Evolutionary conservation across 2,888 invertebrate species (phyloP).

Genomic region (Drosophila neotestacea): DNA sequence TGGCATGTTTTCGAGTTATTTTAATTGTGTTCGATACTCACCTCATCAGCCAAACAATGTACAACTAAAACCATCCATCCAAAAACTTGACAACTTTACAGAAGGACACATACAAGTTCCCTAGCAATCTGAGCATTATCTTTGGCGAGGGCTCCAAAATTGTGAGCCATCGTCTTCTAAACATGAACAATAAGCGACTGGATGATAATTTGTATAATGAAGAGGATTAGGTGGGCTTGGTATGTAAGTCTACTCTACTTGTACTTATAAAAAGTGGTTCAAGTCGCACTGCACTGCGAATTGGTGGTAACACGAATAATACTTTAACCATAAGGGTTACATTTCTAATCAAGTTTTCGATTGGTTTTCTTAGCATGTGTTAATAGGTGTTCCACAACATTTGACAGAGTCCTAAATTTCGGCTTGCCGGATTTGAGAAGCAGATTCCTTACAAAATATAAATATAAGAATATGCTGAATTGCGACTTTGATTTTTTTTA

Average conservation of each 20-base stretch:
- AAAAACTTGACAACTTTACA: constrained; percentile 55
- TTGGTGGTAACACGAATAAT: constrained; percentile 37
- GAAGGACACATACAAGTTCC: constrained; percentile 45
- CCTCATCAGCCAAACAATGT: constrained; percentile 5
- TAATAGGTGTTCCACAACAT: constrained; percentile 15
- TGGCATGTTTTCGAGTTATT: constrained; percentile 45
- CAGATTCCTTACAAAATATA: neutral
- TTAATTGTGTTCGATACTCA: constrained; percentile 29
- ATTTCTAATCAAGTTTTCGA: constrained; percentile 16
- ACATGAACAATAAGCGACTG: constrained; percentile 52
- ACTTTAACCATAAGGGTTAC: constrained; percentile 14
- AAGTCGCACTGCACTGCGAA: constrained; percentile 19
- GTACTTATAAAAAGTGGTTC: neutral
- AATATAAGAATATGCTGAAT: neutral
- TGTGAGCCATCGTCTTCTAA: constrained; percentile 49
- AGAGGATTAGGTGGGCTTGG: constrained; percentile 64
- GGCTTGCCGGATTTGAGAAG: constrained; percentile 9
- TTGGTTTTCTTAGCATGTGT: constrained; percentile 23
- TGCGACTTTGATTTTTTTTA: constrained; percentile 9
- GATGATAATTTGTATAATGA: constrained; percentile 73
- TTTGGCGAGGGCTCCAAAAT: constrained; percentile 75
- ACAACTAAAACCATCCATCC: constrained; percentile 17
- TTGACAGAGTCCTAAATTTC: constrained; percentile 3
- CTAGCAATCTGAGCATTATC: constrained; percentile 56
- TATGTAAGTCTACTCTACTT: constrained; percentile 50